A percentile compares a stretch with the other conserved stretches of the same genome.
Evolutionary conservation across 2,797 vertebrate genomes (phyloP).

Genomic region (Gymnoscopelus microlampas): DNA sequence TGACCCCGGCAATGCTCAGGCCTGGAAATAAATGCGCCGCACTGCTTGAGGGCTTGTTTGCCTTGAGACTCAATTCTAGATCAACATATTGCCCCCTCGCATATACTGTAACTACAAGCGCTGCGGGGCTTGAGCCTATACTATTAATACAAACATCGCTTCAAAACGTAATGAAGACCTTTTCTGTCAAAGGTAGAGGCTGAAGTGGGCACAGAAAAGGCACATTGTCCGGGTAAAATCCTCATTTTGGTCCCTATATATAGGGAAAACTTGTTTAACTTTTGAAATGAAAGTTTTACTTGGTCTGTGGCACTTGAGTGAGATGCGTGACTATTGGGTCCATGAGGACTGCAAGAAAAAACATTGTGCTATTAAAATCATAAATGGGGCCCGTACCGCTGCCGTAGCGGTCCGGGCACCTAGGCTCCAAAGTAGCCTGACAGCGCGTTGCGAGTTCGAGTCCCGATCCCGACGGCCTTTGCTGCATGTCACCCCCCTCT

Average conservation of each 20-base stretch:
- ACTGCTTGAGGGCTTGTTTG: conserved; percentile 72
- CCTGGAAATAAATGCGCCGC: conserved; percentile 71
- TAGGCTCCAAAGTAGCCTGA: no score
- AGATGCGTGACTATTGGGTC: no score
- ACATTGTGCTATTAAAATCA: no score
- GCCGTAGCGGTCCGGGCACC: no score
- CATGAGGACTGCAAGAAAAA: no score
- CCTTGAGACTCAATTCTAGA: conserved; percentile 74
- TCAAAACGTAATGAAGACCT: conserved; percentile 23
- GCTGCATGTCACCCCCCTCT: no score
- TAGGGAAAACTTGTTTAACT: no score
- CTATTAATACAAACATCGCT: conserved; percentile 37
- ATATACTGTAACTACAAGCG: conserved; percentile 60
- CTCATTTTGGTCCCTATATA: background rate
- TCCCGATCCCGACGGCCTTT: no score
- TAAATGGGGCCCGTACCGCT: no score
- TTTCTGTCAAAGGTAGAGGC: conserved; percentile 28
- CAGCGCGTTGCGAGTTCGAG: no score
- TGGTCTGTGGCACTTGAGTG: no score
- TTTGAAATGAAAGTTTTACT: no score
- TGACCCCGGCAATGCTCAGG: conserved; percentile 62
- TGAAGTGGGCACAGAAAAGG: conserved; percentile 24
- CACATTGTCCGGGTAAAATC: conserved; percentile 18
- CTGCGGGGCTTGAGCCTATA: conserved; percentile 52
- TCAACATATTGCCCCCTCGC: conserved; percentile 72